Evolutionary conservation across 1,140 invertebrate species (phyloP).

Genomic region (Thaumatotibia leucotreta): DNA sequence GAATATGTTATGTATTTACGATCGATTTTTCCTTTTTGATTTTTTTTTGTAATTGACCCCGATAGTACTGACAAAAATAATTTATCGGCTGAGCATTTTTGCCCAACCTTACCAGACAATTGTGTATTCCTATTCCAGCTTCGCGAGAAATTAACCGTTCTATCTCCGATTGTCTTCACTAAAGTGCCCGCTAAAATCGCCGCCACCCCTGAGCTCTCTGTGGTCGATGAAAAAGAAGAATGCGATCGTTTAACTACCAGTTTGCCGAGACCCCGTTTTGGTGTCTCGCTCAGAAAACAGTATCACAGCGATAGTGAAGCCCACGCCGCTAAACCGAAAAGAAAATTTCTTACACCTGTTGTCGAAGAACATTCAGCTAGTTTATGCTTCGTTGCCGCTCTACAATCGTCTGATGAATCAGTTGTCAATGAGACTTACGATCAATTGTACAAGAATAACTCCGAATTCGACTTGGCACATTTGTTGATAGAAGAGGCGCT

Average conservation of each 20-base stretch:
- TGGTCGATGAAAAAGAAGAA: constrained; percentile 44
- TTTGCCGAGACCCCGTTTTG: neutral
- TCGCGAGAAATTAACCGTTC: constrained; percentile 40
- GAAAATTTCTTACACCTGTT: constrained; percentile 18
- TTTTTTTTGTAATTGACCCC: no score
- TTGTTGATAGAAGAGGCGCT: constrained; percentile 49
- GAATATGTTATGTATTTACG: no score
- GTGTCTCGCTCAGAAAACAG: neutral
- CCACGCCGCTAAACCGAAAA: neutral
- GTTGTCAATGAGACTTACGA: constrained; percentile 48
- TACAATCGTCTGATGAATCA: constrained; percentile 44
- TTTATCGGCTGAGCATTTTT: no score
- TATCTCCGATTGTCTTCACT: constrained; percentile 35
- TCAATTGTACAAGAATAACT: constrained; percentile 37
- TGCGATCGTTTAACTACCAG: constrained; percentile 22
- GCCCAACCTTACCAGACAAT: neutral
- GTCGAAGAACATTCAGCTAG: constrained; percentile 34
- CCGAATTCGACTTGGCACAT: constrained; percentile 40
- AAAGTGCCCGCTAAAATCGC: constrained; percentile 38
- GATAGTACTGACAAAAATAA: no score
- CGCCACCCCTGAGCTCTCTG: constrained; percentile 36
- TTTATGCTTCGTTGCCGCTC: constrained; percentile 41
- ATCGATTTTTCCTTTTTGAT: no score
- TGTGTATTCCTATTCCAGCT: constrained; percentile 37
- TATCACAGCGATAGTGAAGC: constrained; percentile 25